Percentiles rank a stretch among this genome's conserved stretches.
Conservation (phyloP, 2,113 vertebrate species). For the Alosa alosa region DNA sequence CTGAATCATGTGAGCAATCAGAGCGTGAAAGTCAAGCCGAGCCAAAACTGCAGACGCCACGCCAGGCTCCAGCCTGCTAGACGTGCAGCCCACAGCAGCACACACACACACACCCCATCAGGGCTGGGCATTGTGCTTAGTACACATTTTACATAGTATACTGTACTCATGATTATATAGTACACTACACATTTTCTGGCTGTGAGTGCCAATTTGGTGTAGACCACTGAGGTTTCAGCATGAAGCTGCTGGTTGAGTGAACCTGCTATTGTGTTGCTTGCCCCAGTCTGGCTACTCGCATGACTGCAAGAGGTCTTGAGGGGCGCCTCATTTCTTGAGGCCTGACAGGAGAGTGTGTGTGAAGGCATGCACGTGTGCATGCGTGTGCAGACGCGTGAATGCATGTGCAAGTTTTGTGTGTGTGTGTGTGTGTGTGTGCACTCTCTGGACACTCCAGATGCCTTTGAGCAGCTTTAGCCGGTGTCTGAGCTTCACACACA, state of each 20-base stretch:
- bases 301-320: background rate
- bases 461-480: background rate
- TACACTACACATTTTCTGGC: background rate
- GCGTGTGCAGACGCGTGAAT: background rate
- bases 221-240: background rate
- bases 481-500: background rate
- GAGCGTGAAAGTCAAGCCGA: constrained; percentile 34
- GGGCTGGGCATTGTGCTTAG: background rate
- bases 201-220: background rate
- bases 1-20: constrained; percentile 38
- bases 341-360: background rate
- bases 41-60: background rate
- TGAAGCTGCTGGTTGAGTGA: background rate
- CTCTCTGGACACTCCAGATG: background rate
- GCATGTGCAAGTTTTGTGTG: background rate
- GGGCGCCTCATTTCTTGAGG: background rate
- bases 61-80: background rate
- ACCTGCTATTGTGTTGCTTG: background rate
- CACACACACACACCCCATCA: background rate
- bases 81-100: background rate
- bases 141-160: background rate
- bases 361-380: background rate
- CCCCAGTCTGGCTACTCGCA: background rate
- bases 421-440: background rate
- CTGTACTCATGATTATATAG: background rate